phyloP scores from a whole-genome alignment of 2,888 invertebrate species.

The Nemurella pictetii region DNA sequence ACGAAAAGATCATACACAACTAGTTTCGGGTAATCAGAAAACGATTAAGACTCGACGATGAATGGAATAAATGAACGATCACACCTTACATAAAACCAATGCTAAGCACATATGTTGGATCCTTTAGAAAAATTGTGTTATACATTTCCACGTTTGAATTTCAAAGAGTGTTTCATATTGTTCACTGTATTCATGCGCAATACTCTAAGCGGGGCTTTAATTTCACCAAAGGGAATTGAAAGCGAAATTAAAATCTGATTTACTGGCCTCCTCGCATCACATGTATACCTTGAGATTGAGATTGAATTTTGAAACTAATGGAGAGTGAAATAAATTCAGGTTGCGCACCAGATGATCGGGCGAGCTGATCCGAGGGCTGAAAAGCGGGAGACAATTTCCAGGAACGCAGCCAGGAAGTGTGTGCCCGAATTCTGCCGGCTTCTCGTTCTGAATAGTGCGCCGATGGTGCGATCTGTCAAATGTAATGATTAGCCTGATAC shows the following conservation, averaged over 20 bases:
- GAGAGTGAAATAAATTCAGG: neutral
- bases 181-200: neutral
- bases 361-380: neutral
- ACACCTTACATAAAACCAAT: neutral
- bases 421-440: neutral
- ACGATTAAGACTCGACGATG: neutral
- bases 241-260: neutral
- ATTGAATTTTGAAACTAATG: neutral
- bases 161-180: neutral
- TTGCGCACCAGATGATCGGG: neutral
- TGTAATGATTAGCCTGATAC: neutral
- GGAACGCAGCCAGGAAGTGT: neutral
- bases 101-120: neutral
- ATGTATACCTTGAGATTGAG: neutral
- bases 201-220: neutral
- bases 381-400: neutral
- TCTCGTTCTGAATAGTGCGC: neutral
- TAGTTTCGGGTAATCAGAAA: constrained; percentile 15
- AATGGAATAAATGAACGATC: neutral
- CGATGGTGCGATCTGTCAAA: neutral
- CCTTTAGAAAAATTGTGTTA: neutral
- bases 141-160: neutral
- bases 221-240: neutral
- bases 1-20: neutral
- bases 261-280: neutral